Evolutionary conservation across 2,888 invertebrate genomes (phyloP).

Genomic region (Oligia strigilis): DNA sequence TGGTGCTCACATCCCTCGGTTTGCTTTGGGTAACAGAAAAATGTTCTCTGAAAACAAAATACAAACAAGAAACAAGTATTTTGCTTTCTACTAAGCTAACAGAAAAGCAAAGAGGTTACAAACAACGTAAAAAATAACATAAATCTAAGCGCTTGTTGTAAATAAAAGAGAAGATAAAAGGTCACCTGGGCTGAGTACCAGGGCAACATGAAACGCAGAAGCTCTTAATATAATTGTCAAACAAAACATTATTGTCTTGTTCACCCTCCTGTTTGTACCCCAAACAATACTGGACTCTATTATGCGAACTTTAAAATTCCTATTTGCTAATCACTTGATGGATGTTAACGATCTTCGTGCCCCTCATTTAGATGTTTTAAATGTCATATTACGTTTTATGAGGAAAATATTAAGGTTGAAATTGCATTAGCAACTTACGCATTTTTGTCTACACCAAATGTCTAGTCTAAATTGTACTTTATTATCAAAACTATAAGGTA

Average conservation of each 20-base stretch:
- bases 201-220: constrained; percentile 46
- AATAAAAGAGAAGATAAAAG: constrained; percentile 25
- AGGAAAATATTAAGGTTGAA: constrained; percentile 37
- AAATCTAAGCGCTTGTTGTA: constrained; percentile 25
- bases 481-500: neutral
- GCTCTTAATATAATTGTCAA: constrained; percentile 69
- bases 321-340: constrained; percentile 43
- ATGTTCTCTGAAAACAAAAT: constrained; percentile 9
- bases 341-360: constrained; percentile 34
- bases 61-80: constrained; percentile 10
- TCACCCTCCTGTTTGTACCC: constrained; percentile 35
- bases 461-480: neutral
- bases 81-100: neutral
- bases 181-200: constrained; percentile 49
- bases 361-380: constrained; percentile 34
- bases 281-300: constrained; percentile 39
- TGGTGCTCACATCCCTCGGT: constrained; percentile 18
- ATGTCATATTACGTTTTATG: constrained; percentile 41
- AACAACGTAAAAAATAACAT: constrained; percentile 7
- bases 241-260: constrained; percentile 59
- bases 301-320: constrained; percentile 24
- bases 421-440: constrained; percentile 16
- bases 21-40: constrained; percentile 18
- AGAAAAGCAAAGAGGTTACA: constrained; percentile 15
- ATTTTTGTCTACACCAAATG: neutral